Evolutionary conservation across 2,113 vertebrate genomes (phyloP).

Genomic region (Melanotaenia duboulayi): DNA sequence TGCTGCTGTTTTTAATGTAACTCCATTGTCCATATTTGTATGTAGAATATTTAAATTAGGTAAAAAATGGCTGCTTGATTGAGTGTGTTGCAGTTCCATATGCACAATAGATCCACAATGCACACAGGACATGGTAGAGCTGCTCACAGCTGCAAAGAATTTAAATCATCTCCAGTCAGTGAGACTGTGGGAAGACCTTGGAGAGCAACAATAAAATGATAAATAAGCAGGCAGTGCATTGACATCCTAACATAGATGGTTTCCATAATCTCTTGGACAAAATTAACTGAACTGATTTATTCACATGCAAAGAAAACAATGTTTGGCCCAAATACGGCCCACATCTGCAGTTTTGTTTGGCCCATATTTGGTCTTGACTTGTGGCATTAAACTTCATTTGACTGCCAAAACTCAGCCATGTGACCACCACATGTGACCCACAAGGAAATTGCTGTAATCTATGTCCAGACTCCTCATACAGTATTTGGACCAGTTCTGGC

Average conservation of each 20-base stretch:
- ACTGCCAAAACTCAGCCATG: too few relatives aligned
- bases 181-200: constrained; percentile 9
- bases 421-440: too few relatives aligned
- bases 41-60: background rate
- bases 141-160: constrained; percentile 39
- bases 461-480: too few relatives aligned
- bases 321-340: too few relatives aligned
- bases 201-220: constrained; percentile 37
- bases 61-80: background rate
- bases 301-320: background rate
- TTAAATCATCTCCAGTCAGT: constrained; percentile 23
- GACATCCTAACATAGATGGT: background rate
- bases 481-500: too few relatives aligned
- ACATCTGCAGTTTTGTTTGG: too few relatives aligned
- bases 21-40: background rate
- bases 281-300: background rate
- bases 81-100: background rate
- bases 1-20: background rate
- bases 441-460: too few relatives aligned
- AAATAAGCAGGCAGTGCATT: constrained; percentile 19
- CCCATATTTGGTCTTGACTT: too few relatives aligned
- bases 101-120: background rate
- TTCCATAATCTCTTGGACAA: background rate
- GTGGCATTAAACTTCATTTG: too few relatives aligned
- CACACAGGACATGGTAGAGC: constrained; percentile 16